phyloP scores from a whole-genome alignment of 2,113 vertebrate genomes.

The Muntiacus reevesi region DNA sequence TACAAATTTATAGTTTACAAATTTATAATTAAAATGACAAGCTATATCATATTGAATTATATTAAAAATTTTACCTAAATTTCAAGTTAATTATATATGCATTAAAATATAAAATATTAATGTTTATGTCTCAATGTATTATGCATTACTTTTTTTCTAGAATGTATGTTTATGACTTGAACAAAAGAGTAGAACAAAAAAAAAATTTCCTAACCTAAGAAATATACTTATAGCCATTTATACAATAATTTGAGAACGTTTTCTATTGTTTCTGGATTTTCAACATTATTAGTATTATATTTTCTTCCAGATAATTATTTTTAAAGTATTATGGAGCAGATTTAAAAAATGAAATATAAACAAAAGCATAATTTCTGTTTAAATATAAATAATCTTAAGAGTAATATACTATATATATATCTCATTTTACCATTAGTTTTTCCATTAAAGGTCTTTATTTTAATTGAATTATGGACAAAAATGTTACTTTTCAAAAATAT shows the following conservation, averaged over 20 bases:
- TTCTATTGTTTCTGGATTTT: background rate
- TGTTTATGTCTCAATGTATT: background rate
- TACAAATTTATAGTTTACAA: background rate
- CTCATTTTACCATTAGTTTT: background rate
- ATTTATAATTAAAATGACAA: background rate
- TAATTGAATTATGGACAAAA: background rate
- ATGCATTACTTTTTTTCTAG: background rate
- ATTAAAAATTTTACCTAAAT: background rate
- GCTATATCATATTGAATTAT: background rate
- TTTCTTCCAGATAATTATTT: background rate
- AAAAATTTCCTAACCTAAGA: background rate
- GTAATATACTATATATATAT: background rate
- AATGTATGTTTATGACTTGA: background rate
- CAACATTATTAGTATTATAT: background rate
- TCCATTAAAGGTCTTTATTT: background rate
- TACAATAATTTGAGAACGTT: background rate
- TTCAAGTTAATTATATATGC: background rate
- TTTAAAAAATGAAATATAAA: background rate
- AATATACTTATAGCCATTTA: background rate
- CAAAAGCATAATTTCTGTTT: background rate
- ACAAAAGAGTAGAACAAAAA: background rate
- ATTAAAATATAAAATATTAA: background rate
- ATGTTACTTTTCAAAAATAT: background rate
- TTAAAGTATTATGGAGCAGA: background rate
- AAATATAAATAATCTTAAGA: background rate